Conservation (phyloP, 2,888 invertebrate genomes). For the Mimas tiliae region DNA sequence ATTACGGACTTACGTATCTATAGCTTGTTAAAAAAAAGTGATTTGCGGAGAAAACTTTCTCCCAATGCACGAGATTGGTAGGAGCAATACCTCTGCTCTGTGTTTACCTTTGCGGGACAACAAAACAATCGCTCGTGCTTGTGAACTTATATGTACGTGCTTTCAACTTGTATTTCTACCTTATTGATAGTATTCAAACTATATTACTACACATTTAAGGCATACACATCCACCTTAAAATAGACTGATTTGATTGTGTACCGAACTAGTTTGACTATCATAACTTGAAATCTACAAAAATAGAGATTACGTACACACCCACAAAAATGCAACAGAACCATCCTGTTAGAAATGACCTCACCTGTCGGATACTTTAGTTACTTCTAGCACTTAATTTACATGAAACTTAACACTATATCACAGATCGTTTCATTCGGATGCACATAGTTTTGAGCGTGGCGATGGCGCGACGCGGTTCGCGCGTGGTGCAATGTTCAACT, state of each 20-base stretch:
- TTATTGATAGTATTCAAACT: background rate
- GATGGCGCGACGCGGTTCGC: constrained; percentile 57
- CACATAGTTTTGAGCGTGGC: constrained; percentile 59
- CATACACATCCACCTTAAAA: background rate
- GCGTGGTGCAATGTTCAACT: constrained; percentile 63
- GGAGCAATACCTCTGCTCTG: constrained; percentile 37
- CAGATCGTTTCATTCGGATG: constrained; percentile 73
- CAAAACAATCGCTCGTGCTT: constrained; percentile 59
- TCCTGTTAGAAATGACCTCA: constrained; percentile 47
- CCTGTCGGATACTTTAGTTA: constrained; percentile 54
- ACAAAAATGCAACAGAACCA: constrained; percentile 30
- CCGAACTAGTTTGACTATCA: constrained; percentile 26
- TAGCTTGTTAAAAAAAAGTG: constrained; percentile 36
- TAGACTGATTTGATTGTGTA: constrained; percentile 3
- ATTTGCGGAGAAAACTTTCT: constrained; percentile 60
- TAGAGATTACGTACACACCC: constrained; percentile 51
- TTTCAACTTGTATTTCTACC: constrained; percentile 25
- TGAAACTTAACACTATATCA: constrained; percentile 81
- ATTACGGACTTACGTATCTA: background rate
- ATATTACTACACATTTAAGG: background rate
- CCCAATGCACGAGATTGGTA: constrained; percentile 48
- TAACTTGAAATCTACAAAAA: constrained; percentile 49
- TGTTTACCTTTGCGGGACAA: constrained; percentile 53
- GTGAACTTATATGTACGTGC: constrained; percentile 38
- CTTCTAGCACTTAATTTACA: constrained; percentile 57